Conservation (phyloP, 2,888 invertebrate species). For the Trilocha varians region DNA sequence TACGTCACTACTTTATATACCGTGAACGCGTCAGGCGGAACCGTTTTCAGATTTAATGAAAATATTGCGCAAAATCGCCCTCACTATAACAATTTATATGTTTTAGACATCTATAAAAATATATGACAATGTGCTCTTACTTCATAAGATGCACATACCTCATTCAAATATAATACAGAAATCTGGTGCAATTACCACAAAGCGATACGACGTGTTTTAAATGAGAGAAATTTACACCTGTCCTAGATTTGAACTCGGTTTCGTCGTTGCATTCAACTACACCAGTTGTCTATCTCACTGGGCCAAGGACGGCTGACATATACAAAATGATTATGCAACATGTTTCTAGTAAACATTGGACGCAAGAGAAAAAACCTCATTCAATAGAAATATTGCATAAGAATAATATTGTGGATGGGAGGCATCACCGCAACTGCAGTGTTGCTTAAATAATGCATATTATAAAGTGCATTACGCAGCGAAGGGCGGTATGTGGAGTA, state of each 20-base stretch:
- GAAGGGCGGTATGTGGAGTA: slow-evolving; percentile 34
- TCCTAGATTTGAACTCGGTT: no score
- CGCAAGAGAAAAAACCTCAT: not conserved
- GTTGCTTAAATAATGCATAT: slow-evolving; percentile 24
- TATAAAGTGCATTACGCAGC: slow-evolving; percentile 28
- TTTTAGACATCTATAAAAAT: no score
- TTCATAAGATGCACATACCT: no score
- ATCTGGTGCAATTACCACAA: no score
- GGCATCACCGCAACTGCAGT: slow-evolving; percentile 23
- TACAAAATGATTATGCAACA: not conserved
- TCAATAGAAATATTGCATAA: slow-evolving; percentile 8
- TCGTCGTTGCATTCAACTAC: no score
- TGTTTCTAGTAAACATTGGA: not conserved
- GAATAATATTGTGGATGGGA: slow-evolving; percentile 17
- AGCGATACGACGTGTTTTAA: no score
- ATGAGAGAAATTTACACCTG: no score
- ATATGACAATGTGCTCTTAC: no score
- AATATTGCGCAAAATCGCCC: not conserved
- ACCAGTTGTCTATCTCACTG: no score
- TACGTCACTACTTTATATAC: slow-evolving; percentile 22
- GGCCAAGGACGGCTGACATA: no score
- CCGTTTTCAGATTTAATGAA: slow-evolving; percentile 1
- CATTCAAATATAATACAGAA: no score
- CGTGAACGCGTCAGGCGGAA: slow-evolving; percentile 9
- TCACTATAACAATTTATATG: no score